These are phyloP conservation scores for Pseudomyrmex dendroicus DNA, from an alignment of 1,140 invertebrate genomes.

Conservation along the genomic window DNA sequence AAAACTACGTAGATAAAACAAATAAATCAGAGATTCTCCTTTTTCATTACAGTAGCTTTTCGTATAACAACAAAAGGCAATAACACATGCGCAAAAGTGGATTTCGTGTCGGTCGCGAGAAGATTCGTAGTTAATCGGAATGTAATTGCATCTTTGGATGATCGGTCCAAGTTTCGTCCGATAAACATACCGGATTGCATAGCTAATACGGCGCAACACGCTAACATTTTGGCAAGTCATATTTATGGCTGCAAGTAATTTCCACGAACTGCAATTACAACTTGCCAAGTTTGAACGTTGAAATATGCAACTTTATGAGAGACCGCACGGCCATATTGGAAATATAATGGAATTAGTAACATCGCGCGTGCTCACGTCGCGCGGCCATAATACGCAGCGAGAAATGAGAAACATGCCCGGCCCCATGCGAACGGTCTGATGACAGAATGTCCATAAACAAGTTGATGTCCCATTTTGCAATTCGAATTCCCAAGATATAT, in stretches of 20 bases:
- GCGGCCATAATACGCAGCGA: conserved; percentile 5
- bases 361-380: conserved; percentile 1
- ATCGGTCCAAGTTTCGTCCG: conserved; percentile 29
- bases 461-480: neutral
- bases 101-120: neutral
- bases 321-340: conserved; percentile 42
- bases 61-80: neutral
- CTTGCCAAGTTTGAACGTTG: conserved; percentile 51
- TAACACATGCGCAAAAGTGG: neutral
- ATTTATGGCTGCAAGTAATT: conserved; percentile 58
- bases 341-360: conserved; percentile 53
- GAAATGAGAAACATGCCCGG: conserved; percentile 11
- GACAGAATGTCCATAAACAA: neutral
- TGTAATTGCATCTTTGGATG: conserved; percentile 12
- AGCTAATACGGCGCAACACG: conserved; percentile 37
- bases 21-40: no score
- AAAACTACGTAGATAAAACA: no score
- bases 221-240: conserved; percentile 22
- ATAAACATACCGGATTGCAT: conserved; percentile 18
- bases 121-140: conserved; percentile 24
- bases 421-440: neutral
- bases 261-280: conserved; percentile 54
- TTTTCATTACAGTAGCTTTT: neutral
- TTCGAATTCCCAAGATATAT: neutral
- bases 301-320: conserved; percentile 48